Evolutionary conservation across 1,140 invertebrate genomes (phyloP).

Genomic region (Halesus radiatus): DNA sequence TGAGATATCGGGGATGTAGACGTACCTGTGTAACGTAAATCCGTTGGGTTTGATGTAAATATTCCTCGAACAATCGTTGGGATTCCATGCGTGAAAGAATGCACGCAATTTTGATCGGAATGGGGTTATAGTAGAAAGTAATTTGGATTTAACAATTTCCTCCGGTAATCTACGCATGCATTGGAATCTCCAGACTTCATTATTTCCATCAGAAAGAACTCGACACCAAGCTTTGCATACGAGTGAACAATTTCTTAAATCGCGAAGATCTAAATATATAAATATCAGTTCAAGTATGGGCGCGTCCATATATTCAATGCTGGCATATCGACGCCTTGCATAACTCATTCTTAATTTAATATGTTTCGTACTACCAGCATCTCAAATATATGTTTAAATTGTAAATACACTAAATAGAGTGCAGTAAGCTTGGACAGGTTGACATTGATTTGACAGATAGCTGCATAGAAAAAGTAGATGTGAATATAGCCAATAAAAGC

Average conservation of each 20-base stretch:
- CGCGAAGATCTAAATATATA: slow-evolving; percentile 90
- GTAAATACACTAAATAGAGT: slow-evolving; percentile 20
- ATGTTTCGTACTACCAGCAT: not conserved
- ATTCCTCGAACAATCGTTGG: slow-evolving; percentile 96
- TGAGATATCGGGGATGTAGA: too few relatives aligned
- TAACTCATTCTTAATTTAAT: slow-evolving; percentile 16
- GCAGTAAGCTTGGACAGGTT: slow-evolving; percentile 13
- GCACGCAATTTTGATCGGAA: slow-evolving; percentile 96
- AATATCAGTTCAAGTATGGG: slow-evolving; percentile 92
- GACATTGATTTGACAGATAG: slow-evolving; percentile 34
- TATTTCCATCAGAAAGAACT: slow-evolving; percentile 94
- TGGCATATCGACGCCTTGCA: slow-evolving; percentile 22
- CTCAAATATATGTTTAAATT: not conserved
- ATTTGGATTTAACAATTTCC: slow-evolving; percentile 93
- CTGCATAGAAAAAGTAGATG: slow-evolving; percentile 11
- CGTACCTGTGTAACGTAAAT: slow-evolving; percentile 91
- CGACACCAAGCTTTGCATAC: slow-evolving; percentile 96
- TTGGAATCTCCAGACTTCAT: slow-evolving; percentile 94
- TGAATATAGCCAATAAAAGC: too few relatives aligned
- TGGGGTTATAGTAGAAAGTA: slow-evolving; percentile 89
- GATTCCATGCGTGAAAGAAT: slow-evolving; percentile 97
- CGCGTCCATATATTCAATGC: slow-evolving; percentile 29
- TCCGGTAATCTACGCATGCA: slow-evolving; percentile 90
- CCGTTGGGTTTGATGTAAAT: slow-evolving; percentile 97
- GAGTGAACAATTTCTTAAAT: slow-evolving; percentile 89